These are phyloP conservation scores for Glaucidium brasilianum DNA, from an alignment of 2,113 vertebrate species.

Conservation along the genomic window DNA sequence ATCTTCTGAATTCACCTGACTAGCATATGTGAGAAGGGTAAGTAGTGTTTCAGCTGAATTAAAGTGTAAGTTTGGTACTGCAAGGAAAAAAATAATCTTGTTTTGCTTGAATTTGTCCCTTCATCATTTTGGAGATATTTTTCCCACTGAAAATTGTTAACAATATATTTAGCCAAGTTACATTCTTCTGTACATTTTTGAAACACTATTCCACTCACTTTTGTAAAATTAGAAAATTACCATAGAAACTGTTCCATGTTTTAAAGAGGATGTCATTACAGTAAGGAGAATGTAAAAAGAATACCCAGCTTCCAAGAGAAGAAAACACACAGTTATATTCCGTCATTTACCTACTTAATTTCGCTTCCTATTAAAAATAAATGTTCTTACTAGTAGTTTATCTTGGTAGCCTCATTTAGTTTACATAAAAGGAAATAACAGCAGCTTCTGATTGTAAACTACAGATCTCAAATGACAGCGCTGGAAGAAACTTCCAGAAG, in stretches of 20 bases:
- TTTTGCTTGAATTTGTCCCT: neutral
- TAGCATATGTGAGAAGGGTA: neutral
- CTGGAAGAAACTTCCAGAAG: neutral
- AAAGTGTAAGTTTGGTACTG: neutral
- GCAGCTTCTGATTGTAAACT: neutral
- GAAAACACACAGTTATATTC: neutral
- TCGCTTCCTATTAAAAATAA: neutral
- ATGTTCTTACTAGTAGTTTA: neutral
- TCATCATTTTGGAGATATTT: neutral
- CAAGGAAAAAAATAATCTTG: neutral
- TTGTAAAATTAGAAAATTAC: slow-evolving; percentile 10
- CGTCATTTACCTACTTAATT: neutral
- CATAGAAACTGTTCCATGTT: neutral
- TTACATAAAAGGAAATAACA: neutral
- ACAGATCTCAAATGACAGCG: neutral
- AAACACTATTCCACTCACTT: neutral
- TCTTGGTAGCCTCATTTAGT: neutral
- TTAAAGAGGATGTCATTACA: neutral
- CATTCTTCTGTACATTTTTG: neutral
- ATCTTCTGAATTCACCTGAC: neutral
- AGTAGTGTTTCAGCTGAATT: neutral
- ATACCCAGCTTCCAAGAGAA: neutral
- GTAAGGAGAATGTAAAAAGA: neutral
- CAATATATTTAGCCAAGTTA: neutral
- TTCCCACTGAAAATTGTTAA: neutral